Conservation (phyloP, 2,888 invertebrate genomes). For the Stenodera caucasica region DNA sequence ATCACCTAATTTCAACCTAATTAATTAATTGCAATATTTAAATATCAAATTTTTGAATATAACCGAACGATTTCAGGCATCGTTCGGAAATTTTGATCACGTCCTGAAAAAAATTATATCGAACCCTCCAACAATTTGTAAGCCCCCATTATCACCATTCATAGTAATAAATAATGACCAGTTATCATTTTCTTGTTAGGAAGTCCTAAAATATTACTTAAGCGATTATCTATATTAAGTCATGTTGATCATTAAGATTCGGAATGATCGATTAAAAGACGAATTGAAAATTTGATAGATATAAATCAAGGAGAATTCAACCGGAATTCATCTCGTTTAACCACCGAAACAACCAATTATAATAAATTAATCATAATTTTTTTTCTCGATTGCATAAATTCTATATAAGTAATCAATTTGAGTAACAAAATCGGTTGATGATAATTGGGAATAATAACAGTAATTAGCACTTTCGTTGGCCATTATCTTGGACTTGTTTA, state of each 20-base stretch:
- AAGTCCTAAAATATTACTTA: constrained; percentile 18
- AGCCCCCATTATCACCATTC: neutral
- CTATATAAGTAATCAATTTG: neutral
- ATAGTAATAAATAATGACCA: neutral
- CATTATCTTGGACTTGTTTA: constrained; percentile 16
- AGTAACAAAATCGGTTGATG: neutral
- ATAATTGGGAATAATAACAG: constrained; percentile 15
- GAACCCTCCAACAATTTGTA: neutral
- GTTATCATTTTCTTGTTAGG: constrained; percentile 16
- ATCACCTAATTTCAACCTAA: no score
- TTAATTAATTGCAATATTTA: no score
- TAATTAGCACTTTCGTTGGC: constrained; percentile 11
- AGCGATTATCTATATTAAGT: constrained; percentile 23
- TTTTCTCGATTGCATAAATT: neutral
- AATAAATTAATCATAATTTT: neutral
- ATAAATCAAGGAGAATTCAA: neutral
- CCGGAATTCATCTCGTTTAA: neutral
- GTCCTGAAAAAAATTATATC: no score
- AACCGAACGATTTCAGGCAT: no score
- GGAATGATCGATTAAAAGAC: constrained; percentile 20
- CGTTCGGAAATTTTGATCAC: no score
- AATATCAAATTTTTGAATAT: no score
- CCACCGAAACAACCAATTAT: neutral
- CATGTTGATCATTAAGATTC: constrained; percentile 21
- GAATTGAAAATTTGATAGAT: neutral